Evolutionary conservation across 2,797 vertebrate genomes (phyloP).

Genomic region (Cynopterus sphinx): DNA sequence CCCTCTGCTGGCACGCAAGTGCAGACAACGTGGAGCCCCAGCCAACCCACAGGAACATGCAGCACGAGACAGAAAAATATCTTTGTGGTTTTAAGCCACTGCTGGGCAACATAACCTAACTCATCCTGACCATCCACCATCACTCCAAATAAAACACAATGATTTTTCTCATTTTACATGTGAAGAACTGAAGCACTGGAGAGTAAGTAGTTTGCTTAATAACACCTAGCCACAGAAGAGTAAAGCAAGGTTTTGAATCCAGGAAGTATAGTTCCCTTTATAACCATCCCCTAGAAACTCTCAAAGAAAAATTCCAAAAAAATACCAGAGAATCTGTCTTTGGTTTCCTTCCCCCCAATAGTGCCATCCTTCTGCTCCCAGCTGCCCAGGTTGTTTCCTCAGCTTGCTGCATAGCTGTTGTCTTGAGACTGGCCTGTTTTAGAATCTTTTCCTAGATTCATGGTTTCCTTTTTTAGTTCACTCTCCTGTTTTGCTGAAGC

Average conservation of each 20-base stretch:
- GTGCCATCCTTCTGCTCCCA: neutral
- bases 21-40: neutral
- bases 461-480: neutral
- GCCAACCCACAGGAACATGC: neutral
- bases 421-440: neutral
- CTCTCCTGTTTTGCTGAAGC: neutral
- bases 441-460: neutral
- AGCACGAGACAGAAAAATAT: neutral
- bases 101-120: neutral
- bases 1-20: neutral
- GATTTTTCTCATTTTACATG: neutral
- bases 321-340: rapidly evolving
- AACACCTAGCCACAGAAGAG: neutral
- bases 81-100: neutral
- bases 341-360: neutral
- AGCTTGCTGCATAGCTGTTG: neutral
- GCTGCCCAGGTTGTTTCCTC: neutral
- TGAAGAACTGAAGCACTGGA: neutral
- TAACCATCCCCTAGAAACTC: neutral
- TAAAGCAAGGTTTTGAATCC: neutral
- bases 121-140: neutral
- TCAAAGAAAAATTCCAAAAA: neutral
- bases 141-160: neutral
- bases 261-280: neutral
- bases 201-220: neutral